A percentile compares a stretch with the other conserved stretches of the same genome.
These are phyloP conservation scores for Laothoe populi DNA, from an alignment of 2,888 invertebrate species.

Conservation along the genomic window DNA sequence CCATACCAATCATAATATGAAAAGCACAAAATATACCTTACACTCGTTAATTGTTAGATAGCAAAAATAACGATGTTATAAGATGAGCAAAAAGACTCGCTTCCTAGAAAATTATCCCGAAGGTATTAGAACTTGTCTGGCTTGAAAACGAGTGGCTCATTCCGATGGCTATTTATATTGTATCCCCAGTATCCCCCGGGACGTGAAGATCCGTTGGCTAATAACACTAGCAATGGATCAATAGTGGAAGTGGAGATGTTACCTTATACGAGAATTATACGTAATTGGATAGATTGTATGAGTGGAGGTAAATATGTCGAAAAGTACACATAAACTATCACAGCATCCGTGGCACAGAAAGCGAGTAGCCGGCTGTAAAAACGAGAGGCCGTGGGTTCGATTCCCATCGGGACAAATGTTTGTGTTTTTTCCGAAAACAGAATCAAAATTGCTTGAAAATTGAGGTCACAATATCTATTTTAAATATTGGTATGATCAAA, in stretches of 20 bases:
- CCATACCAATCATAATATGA: background rate
- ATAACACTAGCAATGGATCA: slow-evolving; percentile 9
- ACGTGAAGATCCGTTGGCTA: background rate
- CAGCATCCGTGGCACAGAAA: too few relatives aligned
- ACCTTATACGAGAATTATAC: background rate
- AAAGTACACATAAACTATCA: background rate
- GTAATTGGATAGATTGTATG: background rate
- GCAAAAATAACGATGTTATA: background rate
- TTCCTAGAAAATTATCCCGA: background rate
- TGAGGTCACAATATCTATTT: too few relatives aligned
- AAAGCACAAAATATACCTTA: background rate
- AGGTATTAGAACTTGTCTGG: slow-evolving; percentile 17
- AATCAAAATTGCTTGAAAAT: too few relatives aligned
- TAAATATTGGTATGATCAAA: too few relatives aligned
- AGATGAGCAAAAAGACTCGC: background rate
- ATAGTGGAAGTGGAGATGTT: background rate
- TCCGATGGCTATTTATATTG: slow-evolving; percentile 14
- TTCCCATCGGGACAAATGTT: too few relatives aligned
- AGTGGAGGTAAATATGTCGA: too few relatives aligned
- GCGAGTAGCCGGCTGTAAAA: too few relatives aligned
- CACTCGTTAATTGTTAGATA: background rate
- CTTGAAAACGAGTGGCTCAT: slow-evolving; percentile 10
- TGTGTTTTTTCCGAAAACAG: too few relatives aligned
- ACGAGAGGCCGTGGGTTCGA: too few relatives aligned
- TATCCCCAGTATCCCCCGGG: slow-evolving; percentile 2